A percentile compares a stretch with the other conserved stretches of the same genome.
Evolutionary conservation across 2,113 vertebrate species (phyloP).

Genomic region (Pomatorhinus ruficollis): DNA sequence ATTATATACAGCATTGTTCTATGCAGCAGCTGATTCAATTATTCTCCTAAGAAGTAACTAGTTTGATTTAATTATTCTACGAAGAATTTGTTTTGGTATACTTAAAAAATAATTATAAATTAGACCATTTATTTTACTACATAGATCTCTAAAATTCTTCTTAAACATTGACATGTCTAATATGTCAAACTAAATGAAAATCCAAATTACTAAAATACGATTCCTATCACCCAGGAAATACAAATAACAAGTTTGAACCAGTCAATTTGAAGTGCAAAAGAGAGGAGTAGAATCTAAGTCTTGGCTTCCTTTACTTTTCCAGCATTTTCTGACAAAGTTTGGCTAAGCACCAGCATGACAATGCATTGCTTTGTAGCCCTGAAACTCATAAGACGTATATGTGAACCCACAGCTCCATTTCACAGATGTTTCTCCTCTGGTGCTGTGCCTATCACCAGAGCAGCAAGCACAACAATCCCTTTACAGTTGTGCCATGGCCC

Average conservation of each 20-base stretch:
- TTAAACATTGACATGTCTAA: not conserved
- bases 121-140: not conserved
- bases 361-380: not conserved
- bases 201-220: not conserved
- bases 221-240: not conserved
- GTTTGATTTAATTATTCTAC: not conserved
- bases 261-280: not conserved
- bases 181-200: not conserved
- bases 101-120: not conserved
- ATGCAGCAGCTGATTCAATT: not conserved
- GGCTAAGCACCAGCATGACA: not conserved
- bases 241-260: not conserved
- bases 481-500: not conserved
- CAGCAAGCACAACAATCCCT: accelerated
- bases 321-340: not conserved
- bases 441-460: not conserved
- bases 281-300: not conserved
- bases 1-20: not conserved
- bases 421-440: not conserved
- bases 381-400: accelerated
- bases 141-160: not conserved
- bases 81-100: not conserved
- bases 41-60: not conserved
- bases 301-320: not conserved
- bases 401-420: not conserved